Percentiles rank a stretch among this genome's conserved stretches.
Conservation (phyloP, 2,797 vertebrate genomes). For the Propithecus perrieri region DNA sequence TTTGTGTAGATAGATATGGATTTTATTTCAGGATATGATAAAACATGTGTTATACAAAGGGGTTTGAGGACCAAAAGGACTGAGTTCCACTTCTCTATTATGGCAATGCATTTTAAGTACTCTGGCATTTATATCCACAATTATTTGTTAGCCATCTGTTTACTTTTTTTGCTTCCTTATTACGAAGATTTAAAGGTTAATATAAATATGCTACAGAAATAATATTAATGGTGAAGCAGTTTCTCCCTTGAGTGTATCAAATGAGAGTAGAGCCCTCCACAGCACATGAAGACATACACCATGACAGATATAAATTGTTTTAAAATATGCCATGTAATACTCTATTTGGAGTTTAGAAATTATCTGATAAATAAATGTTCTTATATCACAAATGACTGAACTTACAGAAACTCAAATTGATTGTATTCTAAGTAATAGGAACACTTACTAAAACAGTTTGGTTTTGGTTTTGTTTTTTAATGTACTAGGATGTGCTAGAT, state of each 20-base stretch:
- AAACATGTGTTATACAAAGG: neutral
- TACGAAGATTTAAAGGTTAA: slow-evolving; percentile 80
- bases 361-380: neutral
- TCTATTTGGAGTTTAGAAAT: slow-evolving; percentile 49
- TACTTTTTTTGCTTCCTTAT: slow-evolving; percentile 81
- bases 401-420: neutral
- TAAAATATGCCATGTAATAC: slow-evolving; percentile 59
- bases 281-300: slow-evolving; percentile 77
- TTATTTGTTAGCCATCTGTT: slow-evolving; percentile 78
- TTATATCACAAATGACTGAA: slow-evolving; percentile 16
- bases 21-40: neutral
- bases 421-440: neutral
- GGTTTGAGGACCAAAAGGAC: neutral
- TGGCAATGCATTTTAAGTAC: slow-evolving; percentile 73
- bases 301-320: slow-evolving; percentile 78
- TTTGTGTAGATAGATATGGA: neutral
- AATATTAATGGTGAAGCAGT: slow-evolving; percentile 75
- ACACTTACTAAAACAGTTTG: neutral
- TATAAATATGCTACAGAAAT: slow-evolving; percentile 79
- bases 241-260: slow-evolving; percentile 79
- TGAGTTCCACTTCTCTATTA: neutral
- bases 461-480: neutral
- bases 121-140: slow-evolving; percentile 64
- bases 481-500: neutral
- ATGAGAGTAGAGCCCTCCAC: slow-evolving; percentile 72